Evolutionary conservation across 2,113 vertebrate species (phyloP), one percentile per base, ranked within the genome.

Genomic region (Ranitomeya variabilis): DNA sequence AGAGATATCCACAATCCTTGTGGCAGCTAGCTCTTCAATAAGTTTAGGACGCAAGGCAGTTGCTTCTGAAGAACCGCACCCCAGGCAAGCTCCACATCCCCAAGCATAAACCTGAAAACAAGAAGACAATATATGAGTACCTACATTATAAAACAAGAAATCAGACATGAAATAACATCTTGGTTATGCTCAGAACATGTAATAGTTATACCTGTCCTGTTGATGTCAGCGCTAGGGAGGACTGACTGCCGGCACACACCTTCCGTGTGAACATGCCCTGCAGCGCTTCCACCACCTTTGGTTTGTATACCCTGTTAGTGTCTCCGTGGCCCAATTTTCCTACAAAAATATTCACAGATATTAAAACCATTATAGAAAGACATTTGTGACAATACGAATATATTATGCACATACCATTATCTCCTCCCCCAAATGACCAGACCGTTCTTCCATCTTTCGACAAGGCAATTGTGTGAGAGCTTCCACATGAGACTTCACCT

Each of bases 81-180:
- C 98, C 7, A 99, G 95, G 93, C 98, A 99, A 0, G 98, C 98
- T 21, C 98, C 98, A 19, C 98, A 99, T 76, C 98, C 98, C 98
- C 98, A 99, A 0, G 98, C 97, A 81, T 99, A 98, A 86, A 99
- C 97, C 98, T 99, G 82, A 14, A 90, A 91, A 90, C n/a, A 90
- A 89, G 90, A 90, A 0, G 0, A 91, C 60, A 0, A 54, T 78
- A 45, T 4, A 45, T 57, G 16, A 77, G 45, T 18, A 52, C 21
- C 19, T 78, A 13, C 10, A 78, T 55, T 52, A 77, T 15, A 77
- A 37, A 10, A 4, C 4, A 23, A 55, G n/a, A 23, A 15, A 14
- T 9, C 4, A 60, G 5, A 21, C 26, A 14, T 23, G 8, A 21
- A 79, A 23, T 13, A 78, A 71, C 45, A 15, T 59, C 62, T 59